Evolutionary conservation across 2,113 vertebrate species (phyloP).

Genomic region (Bubo scandiacus): DNA sequence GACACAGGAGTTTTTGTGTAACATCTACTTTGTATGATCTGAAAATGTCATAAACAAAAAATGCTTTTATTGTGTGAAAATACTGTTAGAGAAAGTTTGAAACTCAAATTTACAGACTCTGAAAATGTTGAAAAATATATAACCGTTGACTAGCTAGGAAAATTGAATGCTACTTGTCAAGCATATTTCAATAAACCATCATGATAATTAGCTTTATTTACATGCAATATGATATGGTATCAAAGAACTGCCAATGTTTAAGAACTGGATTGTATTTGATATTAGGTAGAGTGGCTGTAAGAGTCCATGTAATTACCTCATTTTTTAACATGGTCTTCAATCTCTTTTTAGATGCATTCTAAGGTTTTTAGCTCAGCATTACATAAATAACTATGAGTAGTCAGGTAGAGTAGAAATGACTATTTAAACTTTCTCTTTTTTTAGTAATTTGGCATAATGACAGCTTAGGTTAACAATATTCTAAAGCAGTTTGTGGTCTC

Average conservation of each 20-base stretch:
- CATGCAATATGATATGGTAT: background rate
- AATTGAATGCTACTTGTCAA: background rate
- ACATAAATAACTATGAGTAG: constrained; percentile 53
- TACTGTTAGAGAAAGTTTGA: background rate
- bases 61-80: background rate
- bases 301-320: constrained; percentile 24
- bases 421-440: constrained; percentile 10
- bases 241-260: background rate
- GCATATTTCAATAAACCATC: constrained; percentile 5
- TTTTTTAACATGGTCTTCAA: constrained; percentile 2
- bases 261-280: constrained; percentile 16
- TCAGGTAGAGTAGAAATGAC: constrained; percentile 8
- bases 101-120: background rate
- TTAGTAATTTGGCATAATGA: constrained; percentile 24
- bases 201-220: constrained; percentile 54
- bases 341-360: constrained; percentile 14
- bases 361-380: constrained; percentile 31
- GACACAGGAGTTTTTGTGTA: background rate
- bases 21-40: background rate
- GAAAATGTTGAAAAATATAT: background rate
- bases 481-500: background rate
- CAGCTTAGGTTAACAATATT: constrained; percentile 48
- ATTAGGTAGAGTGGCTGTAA: background rate
- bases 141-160: background rate
- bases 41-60: background rate